Conservation (phyloP, 1,140 invertebrate species). For the Chelonus insularis region DNA sequence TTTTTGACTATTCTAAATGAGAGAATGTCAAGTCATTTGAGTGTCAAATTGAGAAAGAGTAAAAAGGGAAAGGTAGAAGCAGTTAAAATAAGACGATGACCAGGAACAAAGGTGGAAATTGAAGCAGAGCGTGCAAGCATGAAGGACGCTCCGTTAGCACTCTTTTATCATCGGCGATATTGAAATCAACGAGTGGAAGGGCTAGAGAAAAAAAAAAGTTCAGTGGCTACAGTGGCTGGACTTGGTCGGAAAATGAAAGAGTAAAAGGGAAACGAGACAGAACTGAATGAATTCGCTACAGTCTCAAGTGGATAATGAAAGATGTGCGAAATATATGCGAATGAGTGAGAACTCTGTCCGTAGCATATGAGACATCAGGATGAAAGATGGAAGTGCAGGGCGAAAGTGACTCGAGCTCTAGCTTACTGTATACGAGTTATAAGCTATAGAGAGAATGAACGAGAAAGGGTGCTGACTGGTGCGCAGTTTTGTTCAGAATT, state of each 20-base stretch:
- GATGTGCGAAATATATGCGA: neutral
- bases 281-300: conserved; percentile 21
- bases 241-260: conserved; percentile 2
- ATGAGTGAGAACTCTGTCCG: conserved; percentile 11
- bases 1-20: no score
- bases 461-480: neutral
- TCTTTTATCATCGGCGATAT: conserved; percentile 28
- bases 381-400: conserved; percentile 20
- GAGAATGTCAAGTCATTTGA: neutral
- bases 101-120: conserved; percentile 26
- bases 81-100: conserved; percentile 17
- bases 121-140: conserved; percentile 21
- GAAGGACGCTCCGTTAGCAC: conserved; percentile 16
- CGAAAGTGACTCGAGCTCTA: neutral
- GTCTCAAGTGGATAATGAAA: conserved; percentile 31
- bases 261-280: conserved; percentile 27
- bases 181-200: conserved; percentile 42
- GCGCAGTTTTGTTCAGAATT: conserved; percentile 41
- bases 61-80: conserved; percentile 6
- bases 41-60: conserved; percentile 5
- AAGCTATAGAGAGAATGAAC: neutral
- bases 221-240: neutral
- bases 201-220: conserved; percentile 12
- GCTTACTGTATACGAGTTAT: neutral
- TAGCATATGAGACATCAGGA: conserved; percentile 12